A percentile compares a stretch with the other conserved stretches of the same genome.
These are phyloP conservation scores for Telmatherina bonti DNA, from an alignment of 2,797 vertebrate genomes.

Conservation along the genomic window DNA sequence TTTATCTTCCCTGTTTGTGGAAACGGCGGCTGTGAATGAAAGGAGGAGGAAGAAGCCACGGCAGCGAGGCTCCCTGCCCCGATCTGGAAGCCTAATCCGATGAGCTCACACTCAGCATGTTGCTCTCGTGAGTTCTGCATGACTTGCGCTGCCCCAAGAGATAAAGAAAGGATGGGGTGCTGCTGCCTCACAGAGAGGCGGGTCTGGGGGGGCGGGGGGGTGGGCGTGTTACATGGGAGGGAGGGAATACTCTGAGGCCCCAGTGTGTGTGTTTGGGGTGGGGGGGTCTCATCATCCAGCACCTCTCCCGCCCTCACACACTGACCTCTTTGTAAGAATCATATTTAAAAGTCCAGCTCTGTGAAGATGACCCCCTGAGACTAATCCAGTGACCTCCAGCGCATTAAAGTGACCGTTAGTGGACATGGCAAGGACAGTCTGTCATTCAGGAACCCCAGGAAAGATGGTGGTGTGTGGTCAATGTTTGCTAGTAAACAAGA, in stretches of 20 bases:
- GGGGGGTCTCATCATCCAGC: slow-evolving; percentile 60
- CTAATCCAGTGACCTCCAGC: slow-evolving; percentile 84
- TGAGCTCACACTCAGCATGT: slow-evolving; percentile 84
- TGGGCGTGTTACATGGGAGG: slow-evolving; percentile 32
- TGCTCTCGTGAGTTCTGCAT: slow-evolving; percentile 85
- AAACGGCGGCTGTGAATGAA: slow-evolving; percentile 28
- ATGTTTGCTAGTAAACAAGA: slow-evolving; percentile 25
- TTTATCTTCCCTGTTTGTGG: slow-evolving; percentile 35
- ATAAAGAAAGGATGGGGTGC: slow-evolving; percentile 73
- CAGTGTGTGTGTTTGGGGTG: slow-evolving; percentile 47
- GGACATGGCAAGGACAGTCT: slow-evolving; percentile 78
- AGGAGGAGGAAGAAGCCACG: slow-evolving; percentile 45
- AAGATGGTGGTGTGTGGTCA: slow-evolving; percentile 41
- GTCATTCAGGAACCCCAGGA: slow-evolving; percentile 61
- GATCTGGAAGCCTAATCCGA: slow-evolving; percentile 78
- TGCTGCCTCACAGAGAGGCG: slow-evolving; percentile 51
- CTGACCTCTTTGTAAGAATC: slow-evolving; percentile 82
- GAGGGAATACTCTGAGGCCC: slow-evolving; percentile 46
- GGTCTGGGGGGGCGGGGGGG: not conserved
- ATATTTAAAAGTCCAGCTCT: slow-evolving; percentile 77
- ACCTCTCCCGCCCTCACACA: slow-evolving; percentile 69
- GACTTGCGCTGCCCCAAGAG: slow-evolving; percentile 83
- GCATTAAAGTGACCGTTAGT: slow-evolving; percentile 85
- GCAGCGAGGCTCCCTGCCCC: slow-evolving; percentile 57
- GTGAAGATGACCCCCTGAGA: slow-evolving; percentile 77